These are phyloP conservation scores for Drosophila incognita DNA, from an alignment of 2,888 invertebrate species.

Conservation along the genomic window DNA sequence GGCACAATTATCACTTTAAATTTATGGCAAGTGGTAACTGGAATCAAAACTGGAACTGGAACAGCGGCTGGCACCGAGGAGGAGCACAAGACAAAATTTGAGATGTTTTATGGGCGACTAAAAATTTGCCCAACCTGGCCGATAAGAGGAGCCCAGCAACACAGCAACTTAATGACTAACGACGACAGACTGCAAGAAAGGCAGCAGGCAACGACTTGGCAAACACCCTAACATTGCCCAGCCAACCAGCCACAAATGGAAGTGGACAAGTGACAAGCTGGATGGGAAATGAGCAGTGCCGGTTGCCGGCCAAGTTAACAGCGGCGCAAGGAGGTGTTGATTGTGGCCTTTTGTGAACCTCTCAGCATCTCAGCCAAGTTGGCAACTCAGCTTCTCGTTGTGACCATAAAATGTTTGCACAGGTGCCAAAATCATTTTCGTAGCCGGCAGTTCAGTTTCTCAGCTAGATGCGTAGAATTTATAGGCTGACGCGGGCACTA, in stretches of 20 bases:
- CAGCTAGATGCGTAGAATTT: constrained; percentile 62
- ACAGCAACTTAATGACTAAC: constrained; percentile 59
- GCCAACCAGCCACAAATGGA: background rate
- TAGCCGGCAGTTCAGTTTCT: constrained; percentile 15
- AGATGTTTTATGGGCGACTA: constrained; percentile 58
- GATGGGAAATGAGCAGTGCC: background rate
- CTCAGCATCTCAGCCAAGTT: constrained; percentile 30
- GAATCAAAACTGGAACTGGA: constrained; percentile 21
- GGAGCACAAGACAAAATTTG: constrained; percentile 30
- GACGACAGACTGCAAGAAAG: constrained; percentile 7
- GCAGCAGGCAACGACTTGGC: constrained; percentile 13
- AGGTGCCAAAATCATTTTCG: constrained; percentile 61
- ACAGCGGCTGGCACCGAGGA: constrained; percentile 2
- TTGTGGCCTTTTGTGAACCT: constrained; percentile 62
- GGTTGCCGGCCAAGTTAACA: background rate
- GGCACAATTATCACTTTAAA: constrained; percentile 18
- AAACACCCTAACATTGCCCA: constrained; percentile 20
- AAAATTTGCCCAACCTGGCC: constrained; percentile 39
- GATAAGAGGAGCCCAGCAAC: constrained; percentile 53
- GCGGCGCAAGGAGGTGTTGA: constrained; percentile 63
- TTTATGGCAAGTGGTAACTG: constrained; percentile 37
- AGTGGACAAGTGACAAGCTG: constrained; percentile 4
- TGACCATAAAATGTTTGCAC: constrained; percentile 54
- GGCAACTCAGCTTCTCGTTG: constrained; percentile 23
- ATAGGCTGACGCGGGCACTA: constrained; percentile 68